A percentile compares a stretch with the other conserved stretches of the same genome.
These are phyloP conservation scores for Emmelina monodactyla DNA, from an alignment of 2,888 invertebrate species.

Conservation along the genomic window DNA sequence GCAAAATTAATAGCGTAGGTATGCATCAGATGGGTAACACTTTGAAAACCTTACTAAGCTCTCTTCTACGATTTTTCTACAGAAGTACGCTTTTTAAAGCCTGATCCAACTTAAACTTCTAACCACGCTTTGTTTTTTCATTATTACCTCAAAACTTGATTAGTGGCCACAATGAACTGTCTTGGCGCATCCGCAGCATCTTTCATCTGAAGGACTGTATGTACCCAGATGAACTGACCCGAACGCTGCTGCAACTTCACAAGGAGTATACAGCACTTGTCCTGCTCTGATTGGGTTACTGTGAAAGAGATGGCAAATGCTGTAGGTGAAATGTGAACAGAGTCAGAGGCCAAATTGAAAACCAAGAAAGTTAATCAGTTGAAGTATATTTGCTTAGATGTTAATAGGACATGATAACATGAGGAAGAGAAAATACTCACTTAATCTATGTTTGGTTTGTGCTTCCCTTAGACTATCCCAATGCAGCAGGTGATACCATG, in stretches of 20 bases:
- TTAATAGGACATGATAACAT: no score
- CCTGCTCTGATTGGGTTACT: constrained; percentile 98
- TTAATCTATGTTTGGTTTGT: constrained; percentile 93
- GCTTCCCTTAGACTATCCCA: constrained; percentile 96
- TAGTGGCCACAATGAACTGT: constrained; percentile 96
- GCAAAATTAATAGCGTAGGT: no score
- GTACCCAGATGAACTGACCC: constrained; percentile 94
- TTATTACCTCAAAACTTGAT: constrained; percentile 95
- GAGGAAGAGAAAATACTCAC: constrained; percentile 66
- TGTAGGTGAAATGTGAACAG: not conserved
- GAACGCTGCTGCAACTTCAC: constrained; percentile 86
- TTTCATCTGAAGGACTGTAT: constrained; percentile 93
- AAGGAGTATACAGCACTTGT: constrained; percentile 93
- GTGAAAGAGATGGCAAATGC: no score
- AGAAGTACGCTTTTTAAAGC: no score
- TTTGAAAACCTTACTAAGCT: no score
- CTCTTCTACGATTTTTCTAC: no score
- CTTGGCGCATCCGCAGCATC: constrained; percentile 86
- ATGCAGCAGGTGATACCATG: constrained; percentile 97
- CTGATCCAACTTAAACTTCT: no score
- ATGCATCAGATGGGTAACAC: no score
- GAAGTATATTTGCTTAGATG: constrained; percentile 15
- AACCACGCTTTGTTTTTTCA: no score
- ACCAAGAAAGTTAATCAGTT: no score
- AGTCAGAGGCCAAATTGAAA: no score